phyloP scores from a whole-genome alignment of 2,888 invertebrate genomes.

The Norana najaformis region DNA sequence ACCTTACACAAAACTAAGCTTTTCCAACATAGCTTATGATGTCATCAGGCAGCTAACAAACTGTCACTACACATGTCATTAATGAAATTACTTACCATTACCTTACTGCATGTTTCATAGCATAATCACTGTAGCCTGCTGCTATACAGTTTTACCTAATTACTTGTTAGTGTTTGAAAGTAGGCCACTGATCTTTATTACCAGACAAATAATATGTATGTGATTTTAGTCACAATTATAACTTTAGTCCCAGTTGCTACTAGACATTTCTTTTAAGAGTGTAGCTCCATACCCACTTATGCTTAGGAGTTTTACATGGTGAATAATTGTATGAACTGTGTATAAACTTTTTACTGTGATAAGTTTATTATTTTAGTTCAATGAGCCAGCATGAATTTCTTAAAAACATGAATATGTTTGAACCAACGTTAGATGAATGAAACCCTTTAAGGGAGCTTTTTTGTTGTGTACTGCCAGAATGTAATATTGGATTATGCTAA shows the following conservation, averaged over 20 bases:
- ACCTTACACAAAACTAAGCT: no score
- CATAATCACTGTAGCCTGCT: background rate
- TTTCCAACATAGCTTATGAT: no score
- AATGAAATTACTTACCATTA: background rate
- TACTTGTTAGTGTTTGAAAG: background rate
- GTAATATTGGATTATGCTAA: background rate
- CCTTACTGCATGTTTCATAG: background rate
- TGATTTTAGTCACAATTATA: background rate
- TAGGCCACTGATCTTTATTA: background rate
- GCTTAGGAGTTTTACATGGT: background rate
- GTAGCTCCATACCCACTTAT: background rate
- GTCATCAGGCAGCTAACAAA: no score
- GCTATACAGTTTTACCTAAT: background rate
- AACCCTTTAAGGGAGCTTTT: background rate
- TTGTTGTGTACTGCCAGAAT: background rate
- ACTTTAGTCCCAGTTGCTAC: background rate
- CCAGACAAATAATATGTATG: background rate
- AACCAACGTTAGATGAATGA: background rate
- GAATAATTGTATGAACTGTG: no score
- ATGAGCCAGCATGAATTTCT: background rate
- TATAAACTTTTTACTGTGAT: background rate
- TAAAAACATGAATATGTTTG: background rate
- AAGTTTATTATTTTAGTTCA: background rate
- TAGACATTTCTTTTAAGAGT: no score
- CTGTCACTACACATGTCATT: no score